Base-by-base conservation (phyloP, 2,888 invertebrate genomes). In the Disparrhopalites patrizii region DNA sequence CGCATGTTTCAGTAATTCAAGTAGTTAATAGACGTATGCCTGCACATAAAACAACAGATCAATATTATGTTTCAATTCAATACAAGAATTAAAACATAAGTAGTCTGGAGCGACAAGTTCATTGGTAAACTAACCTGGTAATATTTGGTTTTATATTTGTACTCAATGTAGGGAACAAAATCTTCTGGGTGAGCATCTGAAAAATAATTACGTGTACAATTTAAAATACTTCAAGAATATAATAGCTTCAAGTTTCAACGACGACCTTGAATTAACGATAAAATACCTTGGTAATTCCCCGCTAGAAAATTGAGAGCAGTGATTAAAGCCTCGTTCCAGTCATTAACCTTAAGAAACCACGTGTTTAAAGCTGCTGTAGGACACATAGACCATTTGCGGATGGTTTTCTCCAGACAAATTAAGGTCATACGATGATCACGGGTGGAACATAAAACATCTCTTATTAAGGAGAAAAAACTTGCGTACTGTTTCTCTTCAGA, bases 131-230 rank as follows among this genome's bases (percentile, higher is more conserved):
- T 90, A n/a, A 65, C 86, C 84, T 77, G 91, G 85, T 84, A 91
- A 91, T 1, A 85, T 83, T 61, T 84, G 81, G 28, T 91, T 83
- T 55, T 88, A 82, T 74, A 89, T 78, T 93, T 90, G 80, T 87
- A 91, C 78, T 93, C 93, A 76, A 93, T 83, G 76, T 89, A 92
- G 2, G 93, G 93, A 33, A 93, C 90, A 82, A 90, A 93, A 77
- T 92, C 91, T 33, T 90, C 88, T 0, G 92, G 89, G 77, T 89
- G 86, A 60, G 80, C 77, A 70, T 82, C 83, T 81, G n/a, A n/a
- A 58, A 58, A 30, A 18, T 28, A 15, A 36, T 33, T 36, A 27
- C 13, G 38, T 15, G 36, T 7, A 52, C 30, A 52, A 27, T 52
- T 2, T 28, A 5, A 50, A 25, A 20, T 20, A 15, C 50, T 4